phyloP scores from a whole-genome alignment of 2,888 invertebrate genomes.

The Eristalis tenax region DNA sequence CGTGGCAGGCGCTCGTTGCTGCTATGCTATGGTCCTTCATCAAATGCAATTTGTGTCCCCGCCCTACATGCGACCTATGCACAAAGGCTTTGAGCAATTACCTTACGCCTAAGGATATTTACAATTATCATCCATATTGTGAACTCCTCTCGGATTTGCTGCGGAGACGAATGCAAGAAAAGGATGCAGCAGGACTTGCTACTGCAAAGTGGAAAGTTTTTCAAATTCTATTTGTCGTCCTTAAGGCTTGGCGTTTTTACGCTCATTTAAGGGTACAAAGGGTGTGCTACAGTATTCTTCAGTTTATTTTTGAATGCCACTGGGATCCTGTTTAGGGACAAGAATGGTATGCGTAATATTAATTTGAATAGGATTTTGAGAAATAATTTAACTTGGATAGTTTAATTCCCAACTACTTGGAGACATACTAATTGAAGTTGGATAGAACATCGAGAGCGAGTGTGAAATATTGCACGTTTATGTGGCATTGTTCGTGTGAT shows the following conservation, averaged over 20 bases:
- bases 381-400: too few species aligned
- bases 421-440: too few species aligned
- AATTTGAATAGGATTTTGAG: too few species aligned
- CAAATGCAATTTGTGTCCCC: background rate
- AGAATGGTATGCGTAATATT: too few species aligned
- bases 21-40: background rate
- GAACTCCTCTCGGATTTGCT: constrained; percentile 20
- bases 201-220: background rate
- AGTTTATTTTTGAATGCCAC: background rate
- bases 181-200: background rate
- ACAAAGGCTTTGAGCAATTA: background rate
- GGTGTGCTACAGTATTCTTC: background rate
- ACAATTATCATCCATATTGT: constrained; percentile 46
- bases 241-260: background rate
- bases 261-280: background rate
- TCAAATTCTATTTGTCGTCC: background rate
- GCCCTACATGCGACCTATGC: background rate
- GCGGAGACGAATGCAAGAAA: background rate
- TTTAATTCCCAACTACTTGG: too few species aligned
- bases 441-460: too few species aligned
- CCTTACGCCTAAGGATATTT: constrained; percentile 1
- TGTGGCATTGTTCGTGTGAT: too few species aligned
- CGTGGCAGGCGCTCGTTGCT: background rate
- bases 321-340: too few species aligned
- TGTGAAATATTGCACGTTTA: too few species aligned